Percentiles rank a stretch among this genome's conserved stretches.
These are phyloP conservation scores for Mallotus villosus DNA, from an alignment of 2,797 vertebrate genomes.

Conservation along the genomic window DNA sequence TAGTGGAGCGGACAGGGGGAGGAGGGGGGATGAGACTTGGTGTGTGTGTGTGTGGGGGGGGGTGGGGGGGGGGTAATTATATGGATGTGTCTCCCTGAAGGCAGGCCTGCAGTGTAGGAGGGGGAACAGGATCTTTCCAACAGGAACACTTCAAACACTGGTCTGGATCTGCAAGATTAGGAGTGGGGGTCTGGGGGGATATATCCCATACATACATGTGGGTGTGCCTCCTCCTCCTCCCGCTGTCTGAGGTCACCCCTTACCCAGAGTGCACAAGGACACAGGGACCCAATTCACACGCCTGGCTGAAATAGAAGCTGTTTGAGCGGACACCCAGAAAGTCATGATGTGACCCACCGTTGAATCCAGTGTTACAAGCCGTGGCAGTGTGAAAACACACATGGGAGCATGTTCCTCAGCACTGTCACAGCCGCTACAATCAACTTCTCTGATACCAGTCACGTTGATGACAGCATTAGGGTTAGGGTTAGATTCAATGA, in stretches of 20 bases:
- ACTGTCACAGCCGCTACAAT: no score
- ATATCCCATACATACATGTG: no score
- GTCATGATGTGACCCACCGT: constrained; percentile 17
- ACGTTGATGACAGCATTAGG: no score
- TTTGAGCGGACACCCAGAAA: constrained; percentile 24
- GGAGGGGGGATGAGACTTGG: neutral
- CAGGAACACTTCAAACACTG: neutral
- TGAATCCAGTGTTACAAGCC: constrained; percentile 16
- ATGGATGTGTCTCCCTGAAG: neutral
- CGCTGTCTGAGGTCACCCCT: constrained; percentile 12
- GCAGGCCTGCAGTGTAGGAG: constrained; percentile 8
- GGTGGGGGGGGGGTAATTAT: constrained; percentile 1
- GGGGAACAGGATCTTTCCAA: neutral
- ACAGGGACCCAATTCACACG: neutral
- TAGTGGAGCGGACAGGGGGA: neutral
- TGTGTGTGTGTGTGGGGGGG: no score
- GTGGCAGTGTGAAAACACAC: constrained; percentile 13
- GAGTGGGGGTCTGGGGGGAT: neutral
- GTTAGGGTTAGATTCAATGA: no score
- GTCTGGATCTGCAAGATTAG: no score
- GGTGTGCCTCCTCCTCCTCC: no score
- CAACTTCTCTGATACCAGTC: no score
- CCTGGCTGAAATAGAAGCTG: constrained; percentile 25
- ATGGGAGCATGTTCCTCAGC: neutral
- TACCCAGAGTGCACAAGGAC: neutral